Evolutionary conservation across 2,113 vertebrate genomes (phyloP), one percentile per base, ranked within the genome.

Genomic region (Oceanodroma tethys): DNA sequence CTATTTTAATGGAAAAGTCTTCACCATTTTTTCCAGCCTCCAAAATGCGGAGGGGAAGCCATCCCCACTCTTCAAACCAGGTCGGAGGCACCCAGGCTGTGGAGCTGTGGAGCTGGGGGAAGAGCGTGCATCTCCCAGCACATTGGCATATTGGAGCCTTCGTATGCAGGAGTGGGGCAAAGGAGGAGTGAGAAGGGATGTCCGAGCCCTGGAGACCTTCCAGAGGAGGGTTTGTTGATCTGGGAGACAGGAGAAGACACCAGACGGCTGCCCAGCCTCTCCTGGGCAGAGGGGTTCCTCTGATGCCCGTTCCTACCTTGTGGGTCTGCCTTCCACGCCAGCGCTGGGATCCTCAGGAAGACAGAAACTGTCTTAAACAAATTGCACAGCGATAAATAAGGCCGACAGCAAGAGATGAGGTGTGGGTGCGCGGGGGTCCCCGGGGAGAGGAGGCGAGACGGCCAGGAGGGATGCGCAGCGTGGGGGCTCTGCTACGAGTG

Each of bases 71-170:
- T 55, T 40, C 19, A 30, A 43, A 20, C 29, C 40, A 32, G 36
- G 78, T 56, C 19, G 8, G 6, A 9, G 25, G 12, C 42, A 27
- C 7, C 9, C 18, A 27, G 21, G 4, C 55, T 74, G 36, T 2
- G 1, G 34, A 18, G 4, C 55, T 74, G 36, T 2, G 1, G 34
- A 18, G 14, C 9, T 43, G 34, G 30, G 18, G 40, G 27, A 55
- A 59, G 3, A 67, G 26, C 1, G 0, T 11, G 29, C 38, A 18
- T 6, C 16, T 36, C 40, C 67, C n/a, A 10, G 47, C 5, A 0
- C 2, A 1, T 4, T 40, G n/a, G 21, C 7, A 1, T 11, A 17
- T 16, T 19, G 18, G 50, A 56, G 50, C 30, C 59, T 20, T 42
- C 3, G 4, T 23, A 17, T n/a, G 36, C 23, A 40, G 36, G 21